Percentiles rank a stretch among this genome's conserved stretches.
phyloP scores from a whole-genome alignment of 2,888 invertebrate species.

The Dione juno region DNA sequence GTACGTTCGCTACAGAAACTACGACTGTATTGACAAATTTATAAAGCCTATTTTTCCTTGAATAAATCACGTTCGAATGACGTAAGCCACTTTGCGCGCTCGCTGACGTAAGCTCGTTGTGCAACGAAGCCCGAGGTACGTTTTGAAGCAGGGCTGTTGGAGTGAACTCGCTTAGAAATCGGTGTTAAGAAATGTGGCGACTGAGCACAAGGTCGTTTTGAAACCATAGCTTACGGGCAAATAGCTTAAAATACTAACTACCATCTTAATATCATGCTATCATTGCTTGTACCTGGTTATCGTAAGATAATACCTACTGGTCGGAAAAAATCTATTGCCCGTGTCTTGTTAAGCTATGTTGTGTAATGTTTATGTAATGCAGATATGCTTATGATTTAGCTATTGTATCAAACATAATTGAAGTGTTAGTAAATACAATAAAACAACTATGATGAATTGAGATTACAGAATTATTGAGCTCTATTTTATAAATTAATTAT shows the following conservation, averaged over 20 bases:
- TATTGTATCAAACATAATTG: too few relatives aligned
- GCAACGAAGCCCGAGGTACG: constrained; percentile 80
- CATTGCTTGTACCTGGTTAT: constrained; percentile 29
- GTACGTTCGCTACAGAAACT: constrained; percentile 56
- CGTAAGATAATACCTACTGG: constrained; percentile 24
- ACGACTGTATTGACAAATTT: constrained; percentile 56
- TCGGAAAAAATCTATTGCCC: constrained; percentile 17
- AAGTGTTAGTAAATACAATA: too few relatives aligned
- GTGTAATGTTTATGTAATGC: neutral
- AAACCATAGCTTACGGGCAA: constrained; percentile 48
- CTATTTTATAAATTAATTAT: too few relatives aligned
- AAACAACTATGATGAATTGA: too few relatives aligned
- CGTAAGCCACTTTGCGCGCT: constrained; percentile 80
- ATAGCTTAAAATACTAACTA: constrained; percentile 31
- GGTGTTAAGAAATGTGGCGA: constrained; percentile 75
- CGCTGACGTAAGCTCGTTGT: constrained; percentile 84
- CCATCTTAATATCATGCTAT: constrained; percentile 28
- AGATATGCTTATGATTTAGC: too few relatives aligned
- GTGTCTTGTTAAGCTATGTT: neutral
- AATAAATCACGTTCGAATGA: constrained; percentile 72
- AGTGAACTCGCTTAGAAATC: constrained; percentile 80
- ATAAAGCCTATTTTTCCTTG: constrained; percentile 69
- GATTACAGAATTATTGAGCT: too few relatives aligned
- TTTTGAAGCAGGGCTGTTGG: constrained; percentile 77
- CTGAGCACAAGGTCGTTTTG: constrained; percentile 69